These are phyloP conservation scores for Microctenopoma lineatum DNA, from an alignment of 2,797 vertebrate species.

Conservation along the genomic window DNA sequence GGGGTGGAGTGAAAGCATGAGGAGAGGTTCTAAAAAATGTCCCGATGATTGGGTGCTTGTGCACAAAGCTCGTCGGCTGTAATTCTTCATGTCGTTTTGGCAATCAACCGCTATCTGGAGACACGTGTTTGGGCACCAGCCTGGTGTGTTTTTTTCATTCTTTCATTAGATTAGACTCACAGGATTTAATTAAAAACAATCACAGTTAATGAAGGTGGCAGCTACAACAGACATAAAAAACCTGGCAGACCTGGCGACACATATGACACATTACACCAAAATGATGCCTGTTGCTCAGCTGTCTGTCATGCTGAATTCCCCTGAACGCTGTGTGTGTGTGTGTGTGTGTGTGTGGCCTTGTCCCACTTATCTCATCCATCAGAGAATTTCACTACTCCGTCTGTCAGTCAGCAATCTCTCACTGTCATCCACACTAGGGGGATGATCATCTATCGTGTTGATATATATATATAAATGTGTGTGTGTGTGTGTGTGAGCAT, in stretches of 20 bases:
- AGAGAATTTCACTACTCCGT: slow-evolving; percentile 60
- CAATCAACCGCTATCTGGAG: slow-evolving; percentile 13
- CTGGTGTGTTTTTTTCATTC: background rate
- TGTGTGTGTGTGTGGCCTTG: slow-evolving; percentile 32
- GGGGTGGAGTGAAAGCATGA: slow-evolving; percentile 42
- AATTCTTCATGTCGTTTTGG: slow-evolving; percentile 32
- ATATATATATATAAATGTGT: slow-evolving; percentile 15
- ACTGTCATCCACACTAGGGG: slow-evolving; percentile 53
- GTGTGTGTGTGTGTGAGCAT: slow-evolving; percentile 38
- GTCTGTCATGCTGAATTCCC: slow-evolving; percentile 52
- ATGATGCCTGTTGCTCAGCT: slow-evolving; percentile 65
- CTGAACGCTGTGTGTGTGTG: slow-evolving; percentile 27
- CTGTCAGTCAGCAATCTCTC: slow-evolving; percentile 69
- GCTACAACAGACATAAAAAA: slow-evolving; percentile 2
- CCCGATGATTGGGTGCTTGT: slow-evolving; percentile 58
- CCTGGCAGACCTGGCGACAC: slow-evolving; percentile 13
- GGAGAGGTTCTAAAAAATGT: slow-evolving; percentile 63
- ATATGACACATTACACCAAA: slow-evolving; percentile 44
- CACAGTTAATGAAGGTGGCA: slow-evolving; percentile 13
- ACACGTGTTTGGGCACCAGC: background rate
- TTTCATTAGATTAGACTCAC: slow-evolving; percentile 15
- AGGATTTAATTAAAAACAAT: slow-evolving; percentile 35
- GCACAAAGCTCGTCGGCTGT: slow-evolving; percentile 25
- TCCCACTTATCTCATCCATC: slow-evolving; percentile 71
- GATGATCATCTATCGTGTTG: slow-evolving; percentile 59